phyloP scores from a whole-genome alignment of 2,888 invertebrate species.

The Tridacna crocea region DNA sequence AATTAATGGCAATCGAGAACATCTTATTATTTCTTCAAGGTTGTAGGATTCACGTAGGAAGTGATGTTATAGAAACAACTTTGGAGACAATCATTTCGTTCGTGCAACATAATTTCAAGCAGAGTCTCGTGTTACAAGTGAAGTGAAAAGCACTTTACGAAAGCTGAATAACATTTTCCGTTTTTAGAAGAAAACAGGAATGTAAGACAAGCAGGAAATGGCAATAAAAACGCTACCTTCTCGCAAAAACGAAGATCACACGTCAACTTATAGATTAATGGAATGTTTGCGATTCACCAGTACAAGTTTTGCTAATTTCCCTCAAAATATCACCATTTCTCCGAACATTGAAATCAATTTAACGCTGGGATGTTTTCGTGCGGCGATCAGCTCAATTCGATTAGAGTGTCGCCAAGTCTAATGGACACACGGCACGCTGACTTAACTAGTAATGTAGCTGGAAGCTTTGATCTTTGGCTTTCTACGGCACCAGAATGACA shows the following conservation, averaged over 20 bases:
- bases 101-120: background rate
- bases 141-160: conserved; percentile 12
- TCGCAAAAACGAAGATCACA: conserved; percentile 11
- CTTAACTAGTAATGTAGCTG: conserved; percentile 50
- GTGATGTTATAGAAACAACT: too few relatives aligned
- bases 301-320: conserved; percentile 48
- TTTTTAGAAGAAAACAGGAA: background rate
- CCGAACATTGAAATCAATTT: conserved; percentile 64
- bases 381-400: conserved; percentile 61
- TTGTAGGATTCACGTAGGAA: too few relatives aligned
- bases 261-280: conserved; percentile 28
- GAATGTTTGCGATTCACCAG: conserved; percentile 24
- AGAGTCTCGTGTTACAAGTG: background rate
- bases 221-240: conserved; percentile 14
- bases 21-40: too few relatives aligned
- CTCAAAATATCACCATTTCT: conserved; percentile 48
- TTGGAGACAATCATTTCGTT: background rate
- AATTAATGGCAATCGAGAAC: too few relatives aligned
- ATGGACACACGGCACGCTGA: conserved; percentile 60
- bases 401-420: conserved; percentile 62
- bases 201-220: conserved; percentile 6
- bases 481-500: conserved; percentile 57
- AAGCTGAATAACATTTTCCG: background rate
- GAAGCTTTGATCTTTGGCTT: conserved; percentile 58
- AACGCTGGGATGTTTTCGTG: conserved; percentile 57